A percentile compares a stretch with the other conserved stretches of the same genome.
These are phyloP conservation scores for Agrypnus murinus DNA, from an alignment of 2,888 invertebrate species.

Conservation along the genomic window DNA sequence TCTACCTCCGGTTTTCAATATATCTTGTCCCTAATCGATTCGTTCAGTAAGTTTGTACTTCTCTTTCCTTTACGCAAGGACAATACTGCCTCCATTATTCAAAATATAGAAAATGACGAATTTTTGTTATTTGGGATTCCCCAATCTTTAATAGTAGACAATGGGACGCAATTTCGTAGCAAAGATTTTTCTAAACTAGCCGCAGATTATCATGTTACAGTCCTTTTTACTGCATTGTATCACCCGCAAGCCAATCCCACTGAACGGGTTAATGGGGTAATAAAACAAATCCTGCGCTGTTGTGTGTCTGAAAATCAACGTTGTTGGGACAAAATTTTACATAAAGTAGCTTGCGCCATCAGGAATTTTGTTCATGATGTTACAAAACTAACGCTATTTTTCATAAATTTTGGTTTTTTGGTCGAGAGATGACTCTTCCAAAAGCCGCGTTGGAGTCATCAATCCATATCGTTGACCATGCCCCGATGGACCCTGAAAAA, in stretches of 20 bases:
- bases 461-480: no score
- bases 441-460: no score
- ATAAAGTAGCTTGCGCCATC: constrained; percentile 50
- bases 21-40: constrained; percentile 30
- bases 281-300: constrained; percentile 59
- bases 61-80: constrained; percentile 11
- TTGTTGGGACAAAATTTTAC: not conserved
- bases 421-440: no score
- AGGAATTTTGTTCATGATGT: no score
- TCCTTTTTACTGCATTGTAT: constrained; percentile 53
- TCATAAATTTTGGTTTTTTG: no score
- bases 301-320: constrained; percentile 1
- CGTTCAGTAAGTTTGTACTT: constrained; percentile 28
- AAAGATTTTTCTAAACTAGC: not conserved
- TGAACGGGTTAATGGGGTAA: constrained; percentile 58
- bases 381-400: no score
- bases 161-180: constrained; percentile 1
- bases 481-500: no score
- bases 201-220: not conserved
- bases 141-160: not conserved
- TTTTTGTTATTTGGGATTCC: not conserved
- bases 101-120: not conserved
- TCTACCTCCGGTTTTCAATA: constrained; percentile 19
- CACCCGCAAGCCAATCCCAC: constrained; percentile 61
- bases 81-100: not conserved